phyloP scores from a whole-genome alignment of 2,888 invertebrate species.

The Ophioninae sp. region DNA sequence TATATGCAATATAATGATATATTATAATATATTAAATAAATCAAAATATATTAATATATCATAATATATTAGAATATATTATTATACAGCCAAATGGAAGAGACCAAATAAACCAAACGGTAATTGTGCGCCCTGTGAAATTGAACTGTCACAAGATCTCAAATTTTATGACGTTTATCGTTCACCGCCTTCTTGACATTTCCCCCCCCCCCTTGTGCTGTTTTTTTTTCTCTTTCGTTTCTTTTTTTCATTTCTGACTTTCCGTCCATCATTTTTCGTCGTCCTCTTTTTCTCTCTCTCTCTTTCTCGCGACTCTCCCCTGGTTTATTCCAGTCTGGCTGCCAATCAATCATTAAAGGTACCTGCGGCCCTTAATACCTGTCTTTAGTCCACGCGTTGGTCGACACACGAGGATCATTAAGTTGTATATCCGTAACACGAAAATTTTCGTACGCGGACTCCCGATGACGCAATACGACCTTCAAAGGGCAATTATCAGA shows the following conservation, averaged over 20 bases:
- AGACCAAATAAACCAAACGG: no score
- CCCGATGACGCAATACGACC: background rate
- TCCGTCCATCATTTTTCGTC: background rate
- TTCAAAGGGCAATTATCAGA: background rate
- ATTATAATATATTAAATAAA: no score
- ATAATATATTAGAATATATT: no score
- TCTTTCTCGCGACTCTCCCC: background rate
- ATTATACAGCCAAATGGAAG: no score
- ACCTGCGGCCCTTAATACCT: background rate
- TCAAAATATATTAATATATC: no score
- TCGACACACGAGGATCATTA: constrained; percentile 2
- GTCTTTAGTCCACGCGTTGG: background rate
- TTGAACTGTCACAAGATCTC: background rate
- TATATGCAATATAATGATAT: no score
- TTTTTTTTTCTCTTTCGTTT: no score
- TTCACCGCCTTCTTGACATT: no score
- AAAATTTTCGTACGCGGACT: background rate
- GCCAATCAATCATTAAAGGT: constrained; percentile 6
- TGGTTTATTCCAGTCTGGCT: background rate
- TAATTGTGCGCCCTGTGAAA: no score
- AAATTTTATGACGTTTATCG: constrained; percentile 13
- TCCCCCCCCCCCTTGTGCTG: no score
- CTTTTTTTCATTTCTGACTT: no score
- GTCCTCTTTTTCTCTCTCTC: background rate
- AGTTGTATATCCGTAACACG: background rate